A percentile compares a stretch with the other conserved stretches of the same genome.
Conservation (phyloP, 2,888 invertebrate species). For the Meiosimyza decipiens region DNA sequence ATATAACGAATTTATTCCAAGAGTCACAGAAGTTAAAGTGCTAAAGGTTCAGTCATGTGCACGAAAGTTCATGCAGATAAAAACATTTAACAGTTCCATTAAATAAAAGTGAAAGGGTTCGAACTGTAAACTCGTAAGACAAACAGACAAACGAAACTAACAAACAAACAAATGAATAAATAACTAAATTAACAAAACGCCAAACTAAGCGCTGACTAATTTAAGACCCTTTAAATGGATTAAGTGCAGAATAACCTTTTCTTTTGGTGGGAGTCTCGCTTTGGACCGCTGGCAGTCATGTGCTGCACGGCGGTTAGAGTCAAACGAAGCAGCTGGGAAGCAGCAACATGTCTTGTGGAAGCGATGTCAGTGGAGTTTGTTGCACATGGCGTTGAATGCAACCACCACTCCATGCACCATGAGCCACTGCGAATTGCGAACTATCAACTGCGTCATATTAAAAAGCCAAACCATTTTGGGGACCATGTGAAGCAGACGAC, state of each 20-base stretch:
- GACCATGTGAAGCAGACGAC: conserved; percentile 62
- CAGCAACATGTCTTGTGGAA: conserved; percentile 13
- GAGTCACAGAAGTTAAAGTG: background rate
- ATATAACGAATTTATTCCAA: no score
- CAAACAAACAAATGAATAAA: background rate
- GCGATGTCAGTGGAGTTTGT: background rate
- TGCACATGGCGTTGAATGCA: background rate
- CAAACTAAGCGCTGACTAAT: conserved; percentile 8
- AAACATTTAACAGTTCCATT: conserved; percentile 30
- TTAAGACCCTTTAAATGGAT: conserved; percentile 36
- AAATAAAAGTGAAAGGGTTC: conserved; percentile 27
- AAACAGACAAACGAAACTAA: background rate
- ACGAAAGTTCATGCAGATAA: background rate
- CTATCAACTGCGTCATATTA: background rate
- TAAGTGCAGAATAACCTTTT: conserved; percentile 36
- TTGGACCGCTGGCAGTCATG: conserved; percentile 1
- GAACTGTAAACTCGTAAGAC: background rate
- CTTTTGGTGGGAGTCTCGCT: background rate
- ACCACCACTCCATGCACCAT: background rate
- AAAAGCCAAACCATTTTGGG: conserved; percentile 30
- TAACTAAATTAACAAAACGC: background rate
- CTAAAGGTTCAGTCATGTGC: conserved; percentile 23
- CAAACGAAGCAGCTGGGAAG: background rate
- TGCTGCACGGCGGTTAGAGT: background rate
- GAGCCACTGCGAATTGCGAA: background rate